Conservation (phyloP, 2,888 invertebrate genomes). For the Tipula helvola region DNA sequence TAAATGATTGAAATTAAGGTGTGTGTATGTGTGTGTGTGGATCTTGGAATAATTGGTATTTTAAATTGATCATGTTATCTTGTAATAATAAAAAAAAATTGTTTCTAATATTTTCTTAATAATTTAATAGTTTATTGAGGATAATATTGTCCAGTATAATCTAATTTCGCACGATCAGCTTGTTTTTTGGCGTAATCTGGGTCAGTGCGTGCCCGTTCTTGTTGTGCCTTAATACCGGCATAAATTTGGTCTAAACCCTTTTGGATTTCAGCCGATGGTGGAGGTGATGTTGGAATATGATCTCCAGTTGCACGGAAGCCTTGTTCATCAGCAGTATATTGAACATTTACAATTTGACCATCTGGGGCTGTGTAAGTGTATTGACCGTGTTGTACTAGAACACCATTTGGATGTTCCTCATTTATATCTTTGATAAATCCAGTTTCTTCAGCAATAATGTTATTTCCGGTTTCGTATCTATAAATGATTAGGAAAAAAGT, state of each 20-base stretch:
- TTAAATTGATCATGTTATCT: constrained; percentile 22
- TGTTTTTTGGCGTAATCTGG: constrained; percentile 34
- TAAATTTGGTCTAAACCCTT: constrained; percentile 78
- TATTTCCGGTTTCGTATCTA: constrained; percentile 73
- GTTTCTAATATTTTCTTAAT: not conserved
- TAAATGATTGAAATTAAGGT: not conserved
- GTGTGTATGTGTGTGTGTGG: not conserved
- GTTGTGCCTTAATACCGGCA: constrained; percentile 57
- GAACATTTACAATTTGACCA: constrained; percentile 56
- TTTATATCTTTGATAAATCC: constrained; percentile 59
- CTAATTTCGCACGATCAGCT: constrained; percentile 35
- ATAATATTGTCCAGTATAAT: constrained; percentile 51
- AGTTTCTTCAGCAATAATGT: constrained; percentile 65
- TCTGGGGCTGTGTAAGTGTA: constrained; percentile 71
- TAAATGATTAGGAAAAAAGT: not conserved
- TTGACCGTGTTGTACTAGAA: constrained; percentile 64
- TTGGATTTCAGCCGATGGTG: constrained; percentile 72
- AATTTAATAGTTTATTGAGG: constrained; percentile 17
- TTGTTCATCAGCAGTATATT: constrained; percentile 70
- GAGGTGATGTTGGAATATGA: constrained; percentile 74
- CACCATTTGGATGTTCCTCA: constrained; percentile 47
- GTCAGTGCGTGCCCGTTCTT: constrained; percentile 37
- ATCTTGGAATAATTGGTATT: constrained; percentile 9
- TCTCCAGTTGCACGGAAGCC: constrained; percentile 72
- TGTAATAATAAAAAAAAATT: constrained; percentile 12